These are phyloP conservation scores for Epicauta chinensis DNA, from an alignment of 1,140 invertebrate genomes.

Conservation along the genomic window DNA sequence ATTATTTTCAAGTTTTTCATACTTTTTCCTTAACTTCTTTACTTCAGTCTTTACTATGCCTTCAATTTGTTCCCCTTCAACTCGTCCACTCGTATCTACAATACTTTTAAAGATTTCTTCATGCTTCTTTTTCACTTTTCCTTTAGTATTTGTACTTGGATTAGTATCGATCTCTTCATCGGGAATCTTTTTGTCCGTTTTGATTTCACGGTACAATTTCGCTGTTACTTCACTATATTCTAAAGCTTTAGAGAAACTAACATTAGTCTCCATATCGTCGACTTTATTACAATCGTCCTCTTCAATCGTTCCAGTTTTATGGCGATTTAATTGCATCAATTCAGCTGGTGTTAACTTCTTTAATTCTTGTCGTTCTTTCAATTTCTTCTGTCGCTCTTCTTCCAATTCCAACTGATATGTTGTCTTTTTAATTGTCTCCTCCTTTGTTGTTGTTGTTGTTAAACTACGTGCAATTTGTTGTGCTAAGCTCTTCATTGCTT, in stretches of 20 bases:
- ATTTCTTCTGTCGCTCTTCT: slow-evolving; percentile 31
- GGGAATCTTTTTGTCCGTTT: slow-evolving; percentile 16
- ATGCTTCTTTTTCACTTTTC: slow-evolving; percentile 33
- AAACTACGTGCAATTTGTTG: slow-evolving; percentile 52
- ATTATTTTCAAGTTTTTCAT: slow-evolving; percentile 3
- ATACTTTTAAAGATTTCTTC: slow-evolving; percentile 25
- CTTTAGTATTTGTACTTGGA: slow-evolving; percentile 12
- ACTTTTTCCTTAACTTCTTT: slow-evolving; percentile 25
- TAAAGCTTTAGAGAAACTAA: slow-evolving; percentile 49
- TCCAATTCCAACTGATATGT: slow-evolving; percentile 26
- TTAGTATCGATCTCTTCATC: slow-evolving; percentile 16
- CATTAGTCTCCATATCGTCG: slow-evolving; percentile 47
- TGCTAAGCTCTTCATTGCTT: slow-evolving; percentile 49
- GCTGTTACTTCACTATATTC: slow-evolving; percentile 49
- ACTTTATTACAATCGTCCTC: slow-evolving; percentile 45
- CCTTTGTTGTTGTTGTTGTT: slow-evolving; percentile 24
- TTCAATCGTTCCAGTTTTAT: slow-evolving; percentile 32
- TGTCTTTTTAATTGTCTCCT: slow-evolving; percentile 9
- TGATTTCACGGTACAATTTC: slow-evolving; percentile 39
- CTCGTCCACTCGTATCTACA: slow-evolving; percentile 37
- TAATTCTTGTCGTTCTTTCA: slow-evolving; percentile 40
- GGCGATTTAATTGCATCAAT: slow-evolving; percentile 34
- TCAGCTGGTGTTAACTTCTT: slow-evolving; percentile 33
- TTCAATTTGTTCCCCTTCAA: slow-evolving; percentile 40
- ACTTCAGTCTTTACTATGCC: slow-evolving; percentile 36